phyloP scores from a whole-genome alignment of 2,797 vertebrate species.

The Chiroxiphia lanceolata region DNA sequence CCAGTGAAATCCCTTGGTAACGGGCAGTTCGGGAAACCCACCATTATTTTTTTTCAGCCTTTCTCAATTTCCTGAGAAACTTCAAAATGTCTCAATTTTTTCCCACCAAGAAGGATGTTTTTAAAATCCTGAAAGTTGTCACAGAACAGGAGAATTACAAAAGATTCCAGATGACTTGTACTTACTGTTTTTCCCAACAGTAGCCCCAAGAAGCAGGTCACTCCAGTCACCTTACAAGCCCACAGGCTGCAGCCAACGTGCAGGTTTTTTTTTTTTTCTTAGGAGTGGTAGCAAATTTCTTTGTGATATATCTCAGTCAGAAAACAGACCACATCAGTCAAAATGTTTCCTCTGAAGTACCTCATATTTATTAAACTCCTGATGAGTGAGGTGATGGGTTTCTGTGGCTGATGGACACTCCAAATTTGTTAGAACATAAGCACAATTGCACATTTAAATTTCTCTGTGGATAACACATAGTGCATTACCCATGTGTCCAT shows the following conservation, averaged over 20 bases:
- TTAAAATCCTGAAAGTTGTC: background rate
- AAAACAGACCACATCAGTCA: background rate
- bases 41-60: fast-evolving
- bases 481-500: background rate
- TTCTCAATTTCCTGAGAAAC: background rate
- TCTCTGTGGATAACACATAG: background rate
- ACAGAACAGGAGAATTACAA: background rate
- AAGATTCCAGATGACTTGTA: background rate
- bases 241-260: background rate
- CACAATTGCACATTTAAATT: background rate
- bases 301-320: background rate
- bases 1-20: background rate
- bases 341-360: background rate
- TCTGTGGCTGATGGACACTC: background rate
- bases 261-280: background rate
- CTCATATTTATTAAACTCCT: background rate
- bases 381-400: background rate
- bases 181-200: background rate
- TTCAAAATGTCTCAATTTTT: background rate
- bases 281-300: background rate
- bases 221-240: background rate
- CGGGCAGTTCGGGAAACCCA: background rate
- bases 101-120: background rate
- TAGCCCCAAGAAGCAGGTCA: background rate
- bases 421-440: background rate